Evolutionary conservation across 2,888 invertebrate species (phyloP).

Genomic region (Kryphioiulus occultus): DNA sequence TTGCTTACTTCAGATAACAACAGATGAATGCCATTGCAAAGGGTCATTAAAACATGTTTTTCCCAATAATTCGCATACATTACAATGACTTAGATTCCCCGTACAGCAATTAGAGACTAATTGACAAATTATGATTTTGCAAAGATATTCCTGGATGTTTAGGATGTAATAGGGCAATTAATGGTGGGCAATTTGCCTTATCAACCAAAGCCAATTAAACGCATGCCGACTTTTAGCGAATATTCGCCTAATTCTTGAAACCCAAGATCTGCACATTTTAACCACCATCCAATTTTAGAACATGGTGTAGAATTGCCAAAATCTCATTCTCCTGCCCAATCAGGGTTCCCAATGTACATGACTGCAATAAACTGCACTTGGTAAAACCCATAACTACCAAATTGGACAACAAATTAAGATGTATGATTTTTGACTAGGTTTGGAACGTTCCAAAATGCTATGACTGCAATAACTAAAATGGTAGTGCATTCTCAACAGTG

Average conservation of each 20-base stretch:
- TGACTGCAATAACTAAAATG: too few relatives aligned
- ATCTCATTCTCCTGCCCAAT: neutral
- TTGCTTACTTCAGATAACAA: neutral
- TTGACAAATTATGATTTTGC: neutral
- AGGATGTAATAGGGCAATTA: too few relatives aligned
- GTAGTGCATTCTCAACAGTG: too few relatives aligned
- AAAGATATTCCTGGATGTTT: neutral
- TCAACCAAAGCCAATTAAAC: neutral
- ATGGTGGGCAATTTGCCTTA: neutral
- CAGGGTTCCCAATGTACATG: too few relatives aligned
- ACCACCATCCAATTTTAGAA: neutral
- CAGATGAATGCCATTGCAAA: too few relatives aligned
- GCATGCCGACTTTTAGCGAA: too few relatives aligned
- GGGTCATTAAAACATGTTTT: neutral
- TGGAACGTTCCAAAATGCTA: too few relatives aligned
- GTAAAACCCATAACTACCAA: too few relatives aligned
- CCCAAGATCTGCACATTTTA: neutral
- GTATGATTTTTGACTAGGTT: too few relatives aligned
- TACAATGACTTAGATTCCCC: neutral
- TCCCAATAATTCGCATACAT: neutral
- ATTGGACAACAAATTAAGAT: too few relatives aligned
- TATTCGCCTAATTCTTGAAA: neutral
- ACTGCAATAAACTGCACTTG: too few relatives aligned
- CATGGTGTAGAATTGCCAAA: neutral
- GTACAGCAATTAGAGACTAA: neutral